Percentiles rank a stretch among this genome's conserved stretches.
Conservation (phyloP, 2,797 vertebrate species). For the Tapirus indicus region DNA sequence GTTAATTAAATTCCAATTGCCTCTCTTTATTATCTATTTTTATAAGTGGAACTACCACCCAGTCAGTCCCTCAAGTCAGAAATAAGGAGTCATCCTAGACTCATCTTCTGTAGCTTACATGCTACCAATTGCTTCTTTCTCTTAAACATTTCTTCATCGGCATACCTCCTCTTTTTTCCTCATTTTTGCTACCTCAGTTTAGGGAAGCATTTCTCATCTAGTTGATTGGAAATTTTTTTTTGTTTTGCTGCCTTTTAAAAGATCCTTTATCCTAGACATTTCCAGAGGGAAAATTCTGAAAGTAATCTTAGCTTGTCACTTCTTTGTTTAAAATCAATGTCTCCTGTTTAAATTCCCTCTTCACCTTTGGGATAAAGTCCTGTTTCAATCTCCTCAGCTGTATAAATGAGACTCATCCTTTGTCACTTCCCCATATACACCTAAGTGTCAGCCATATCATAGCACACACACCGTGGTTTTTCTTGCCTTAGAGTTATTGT, state of each 20-base stretch:
- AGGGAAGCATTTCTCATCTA: not conserved
- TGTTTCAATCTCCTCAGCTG: not conserved
- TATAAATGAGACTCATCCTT: not conserved
- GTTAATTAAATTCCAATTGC: conserved; percentile 43
- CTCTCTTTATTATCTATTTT: not conserved
- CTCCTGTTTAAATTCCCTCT: conserved; percentile 33
- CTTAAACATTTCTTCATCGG: not conserved
- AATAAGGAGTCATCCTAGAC: not conserved
- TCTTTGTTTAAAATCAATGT: conserved; percentile 59
- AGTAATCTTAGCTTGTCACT: conserved; percentile 2
- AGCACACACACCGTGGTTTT: not conserved
- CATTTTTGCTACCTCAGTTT: not conserved
- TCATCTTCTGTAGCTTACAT: not conserved
- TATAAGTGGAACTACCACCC: not conserved
- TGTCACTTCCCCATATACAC: not conserved
- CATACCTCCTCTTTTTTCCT: not conserved
- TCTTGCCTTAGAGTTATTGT: not conserved
- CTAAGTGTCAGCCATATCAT: not conserved
- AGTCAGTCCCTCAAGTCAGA: not conserved
- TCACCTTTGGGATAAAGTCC: not conserved
- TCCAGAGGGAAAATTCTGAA: conserved; percentile 39
- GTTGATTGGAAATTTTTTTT: not conserved
- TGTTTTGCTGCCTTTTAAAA: conserved; percentile 33
- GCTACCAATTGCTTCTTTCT: not conserved
- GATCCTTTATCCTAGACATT: not conserved